Evolutionary conservation across 1,140 invertebrate species (phyloP).

Genomic region (Ceratosolen solmsi): DNA sequence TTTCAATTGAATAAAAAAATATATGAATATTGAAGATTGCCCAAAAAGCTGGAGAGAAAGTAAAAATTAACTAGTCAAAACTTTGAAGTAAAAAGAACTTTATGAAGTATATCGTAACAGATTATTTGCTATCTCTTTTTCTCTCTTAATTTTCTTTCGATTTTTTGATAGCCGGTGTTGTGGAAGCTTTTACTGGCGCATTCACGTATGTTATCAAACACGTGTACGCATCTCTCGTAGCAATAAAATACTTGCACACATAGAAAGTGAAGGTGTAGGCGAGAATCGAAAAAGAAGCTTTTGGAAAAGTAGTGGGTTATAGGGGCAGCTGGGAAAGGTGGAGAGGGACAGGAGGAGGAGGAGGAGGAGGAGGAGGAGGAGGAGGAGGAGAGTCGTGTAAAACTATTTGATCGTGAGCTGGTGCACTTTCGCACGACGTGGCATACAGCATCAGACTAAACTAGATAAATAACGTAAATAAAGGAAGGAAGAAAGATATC

Average conservation of each 20-base stretch:
- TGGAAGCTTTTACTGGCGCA: neutral
- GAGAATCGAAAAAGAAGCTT: neutral
- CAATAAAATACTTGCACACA: constrained; percentile 8
- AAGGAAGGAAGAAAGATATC: neutral
- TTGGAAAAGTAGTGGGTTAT: constrained; percentile 24
- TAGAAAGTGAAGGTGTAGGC: neutral
- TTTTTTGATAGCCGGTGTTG: neutral
- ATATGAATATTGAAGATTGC: no score
- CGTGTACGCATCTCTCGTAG: neutral
- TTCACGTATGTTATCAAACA: neutral
- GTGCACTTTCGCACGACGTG: constrained; percentile 22
- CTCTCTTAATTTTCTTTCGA: neutral
- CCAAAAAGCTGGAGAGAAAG: no score
- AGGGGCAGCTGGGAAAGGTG: no score
- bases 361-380: neutral
- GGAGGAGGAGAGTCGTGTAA: neutral
- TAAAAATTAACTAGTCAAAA: no score
- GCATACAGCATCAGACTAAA: constrained; percentile 7
- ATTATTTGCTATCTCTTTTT: constrained; percentile 10
- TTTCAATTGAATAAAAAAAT: no score
- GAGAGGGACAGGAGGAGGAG: neutral
- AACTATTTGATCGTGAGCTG: constrained; percentile 33
- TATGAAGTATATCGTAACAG: neutral
- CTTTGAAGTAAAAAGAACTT: no score
- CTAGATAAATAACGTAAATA: constrained; percentile 21